phyloP scores from a whole-genome alignment of 1,140 invertebrate species.

The Philotrypesis tridentata region DNA sequence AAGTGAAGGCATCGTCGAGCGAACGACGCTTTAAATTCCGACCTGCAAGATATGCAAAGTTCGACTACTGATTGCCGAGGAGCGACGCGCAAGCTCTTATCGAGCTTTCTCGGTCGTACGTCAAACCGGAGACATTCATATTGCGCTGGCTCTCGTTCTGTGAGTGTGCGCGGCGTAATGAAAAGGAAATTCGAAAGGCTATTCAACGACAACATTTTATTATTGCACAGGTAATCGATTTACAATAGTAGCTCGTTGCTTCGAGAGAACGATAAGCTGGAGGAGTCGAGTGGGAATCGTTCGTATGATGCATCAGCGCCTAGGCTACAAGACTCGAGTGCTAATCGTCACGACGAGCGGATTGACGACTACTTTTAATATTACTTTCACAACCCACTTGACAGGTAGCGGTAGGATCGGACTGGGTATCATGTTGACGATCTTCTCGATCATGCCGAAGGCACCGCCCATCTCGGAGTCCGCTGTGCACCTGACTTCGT shows the following conservation, averaged over 20 bases:
- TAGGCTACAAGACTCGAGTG: no score
- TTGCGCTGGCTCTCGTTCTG: neutral
- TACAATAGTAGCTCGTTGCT: no score
- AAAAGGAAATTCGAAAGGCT: no score
- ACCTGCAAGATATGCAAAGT: constrained; percentile 14
- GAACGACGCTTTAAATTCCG: neutral
- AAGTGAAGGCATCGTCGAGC: neutral
- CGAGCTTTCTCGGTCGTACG: neutral
- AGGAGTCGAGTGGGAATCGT: no score
- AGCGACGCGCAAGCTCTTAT: neutral
- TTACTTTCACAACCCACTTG: no score
- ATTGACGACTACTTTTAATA: constrained; percentile 1
- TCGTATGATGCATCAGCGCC: no score
- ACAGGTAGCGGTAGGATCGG: constrained; percentile 41
- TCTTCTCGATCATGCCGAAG: neutral
- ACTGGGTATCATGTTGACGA: constrained; percentile 42
- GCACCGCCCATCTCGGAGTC: constrained; percentile 43
- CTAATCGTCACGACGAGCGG: no score
- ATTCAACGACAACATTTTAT: no score
- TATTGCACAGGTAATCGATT: no score
- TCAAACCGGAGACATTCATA: constrained; percentile 11
- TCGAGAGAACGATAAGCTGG: no score
- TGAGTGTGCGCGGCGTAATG: no score
- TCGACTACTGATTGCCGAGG: neutral
- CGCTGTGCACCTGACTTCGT: constrained; percentile 33